Evolutionary conservation across 2,797 vertebrate genomes (phyloP).

Genomic region (Urosaurus nigricauda): DNA sequence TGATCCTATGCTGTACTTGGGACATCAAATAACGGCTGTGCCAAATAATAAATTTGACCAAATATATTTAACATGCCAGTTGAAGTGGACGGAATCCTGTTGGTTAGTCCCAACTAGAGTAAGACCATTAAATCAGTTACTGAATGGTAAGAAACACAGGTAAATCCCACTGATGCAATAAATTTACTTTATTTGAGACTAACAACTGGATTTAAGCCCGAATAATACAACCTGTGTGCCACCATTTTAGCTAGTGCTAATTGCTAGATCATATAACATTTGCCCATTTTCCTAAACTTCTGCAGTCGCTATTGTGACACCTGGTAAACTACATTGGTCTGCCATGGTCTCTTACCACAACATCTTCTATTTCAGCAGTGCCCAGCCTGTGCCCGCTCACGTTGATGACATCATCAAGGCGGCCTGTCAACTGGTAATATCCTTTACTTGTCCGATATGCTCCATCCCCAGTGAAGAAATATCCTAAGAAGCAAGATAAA

Average conservation of each 20-base stretch:
- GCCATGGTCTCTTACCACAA: conserved; percentile 68
- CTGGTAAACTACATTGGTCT: conserved; percentile 5
- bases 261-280: neutral
- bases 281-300: neutral
- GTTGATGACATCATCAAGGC: conserved; percentile 73
- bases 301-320: neutral
- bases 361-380: conserved; percentile 75
- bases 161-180: too few species aligned
- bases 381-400: conserved; percentile 73
- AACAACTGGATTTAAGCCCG: too few species aligned
- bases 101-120: too few species aligned
- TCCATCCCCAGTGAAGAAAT: conserved; percentile 75
- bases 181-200: too few species aligned
- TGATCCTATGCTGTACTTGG: too few species aligned
- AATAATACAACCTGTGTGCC: neutral
- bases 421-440: conserved; percentile 75
- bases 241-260: neutral
- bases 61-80: too few species aligned
- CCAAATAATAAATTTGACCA: too few species aligned
- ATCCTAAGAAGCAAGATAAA: conserved; percentile 56
- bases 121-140: too few species aligned
- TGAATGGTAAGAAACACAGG: too few species aligned
- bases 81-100: too few species aligned
- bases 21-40: too few species aligned
- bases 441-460: conserved; percentile 64